These are phyloP conservation scores for Mormyrops attenuatus DNA, from an alignment of 2,797 vertebrate species.

Conservation along the genomic window DNA sequence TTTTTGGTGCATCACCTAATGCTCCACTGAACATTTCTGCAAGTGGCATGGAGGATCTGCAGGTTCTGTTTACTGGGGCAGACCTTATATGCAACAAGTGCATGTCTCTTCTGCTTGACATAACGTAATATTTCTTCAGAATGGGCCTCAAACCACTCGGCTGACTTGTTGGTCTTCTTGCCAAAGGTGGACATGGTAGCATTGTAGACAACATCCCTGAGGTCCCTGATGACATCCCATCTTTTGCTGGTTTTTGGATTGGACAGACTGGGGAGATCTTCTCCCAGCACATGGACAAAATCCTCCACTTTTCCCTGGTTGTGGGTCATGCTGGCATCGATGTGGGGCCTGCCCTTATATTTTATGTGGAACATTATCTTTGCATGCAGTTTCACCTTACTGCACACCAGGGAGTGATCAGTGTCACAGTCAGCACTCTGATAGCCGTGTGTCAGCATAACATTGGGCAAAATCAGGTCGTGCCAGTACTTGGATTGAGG, in stretches of 20 bases:
- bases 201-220: not conserved
- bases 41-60: not conserved
- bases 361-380: not conserved
- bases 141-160: not conserved
- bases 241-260: not conserved
- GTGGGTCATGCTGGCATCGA: not conserved
- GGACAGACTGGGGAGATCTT: not conserved
- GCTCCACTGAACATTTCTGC: not conserved
- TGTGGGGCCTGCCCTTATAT: not conserved
- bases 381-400: not conserved
- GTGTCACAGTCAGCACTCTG: not conserved
- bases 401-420: not conserved
- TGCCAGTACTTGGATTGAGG: not conserved
- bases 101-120: not conserved
- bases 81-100: not conserved
- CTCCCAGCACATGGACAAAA: not conserved
- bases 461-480: not conserved
- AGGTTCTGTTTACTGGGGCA: not conserved
- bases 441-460: not conserved
- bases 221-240: not conserved
- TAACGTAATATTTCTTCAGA: not conserved
- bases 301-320: not conserved
- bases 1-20: not conserved
- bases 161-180: not conserved
- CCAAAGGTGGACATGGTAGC: not conserved